Conservation (phyloP, 2,113 vertebrate genomes). For the Pollachius pollachius region DNA sequence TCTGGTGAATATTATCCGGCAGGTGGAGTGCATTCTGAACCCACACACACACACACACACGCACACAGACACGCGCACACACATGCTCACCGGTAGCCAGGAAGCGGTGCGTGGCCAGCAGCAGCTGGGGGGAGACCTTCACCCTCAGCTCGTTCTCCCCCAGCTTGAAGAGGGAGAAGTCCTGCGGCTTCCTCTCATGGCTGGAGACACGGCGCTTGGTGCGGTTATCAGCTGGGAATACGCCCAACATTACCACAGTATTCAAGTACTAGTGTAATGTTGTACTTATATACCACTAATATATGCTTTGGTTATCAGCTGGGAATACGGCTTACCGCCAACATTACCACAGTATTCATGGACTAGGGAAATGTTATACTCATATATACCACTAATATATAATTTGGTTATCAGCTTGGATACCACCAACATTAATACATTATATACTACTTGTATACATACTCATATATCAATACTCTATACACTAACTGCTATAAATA, state of each 20-base stretch:
- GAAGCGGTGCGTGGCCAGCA: constrained; percentile 95
- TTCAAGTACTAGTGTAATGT: neutral
- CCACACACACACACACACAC: constrained; percentile 8
- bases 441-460: neutral
- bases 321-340: constrained; percentile 36
- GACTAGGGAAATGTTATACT: too few relatives aligned
- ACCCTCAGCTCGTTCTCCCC: constrained; percentile 89
- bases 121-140: constrained; percentile 91
- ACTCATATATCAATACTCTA: neutral
- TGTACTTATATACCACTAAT: neutral
- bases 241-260: constrained; percentile 2
- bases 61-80: constrained; percentile 1
- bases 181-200: constrained; percentile 89
- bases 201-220: constrained; percentile 89
- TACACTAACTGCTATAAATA: too few relatives aligned
- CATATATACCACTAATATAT: too few relatives aligned
- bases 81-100: constrained; percentile 87
- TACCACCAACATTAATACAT: constrained; percentile 14
- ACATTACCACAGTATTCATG: neutral
- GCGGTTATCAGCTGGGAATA: constrained; percentile 83
- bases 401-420: constrained; percentile 84
- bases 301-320: constrained; percentile 84
- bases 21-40: too few relatives aligned
- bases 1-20: too few relatives aligned
- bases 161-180: constrained; percentile 93